Conservation (phyloP, 2,797 vertebrate genomes). For the Buphagus erythrorhynchus region DNA sequence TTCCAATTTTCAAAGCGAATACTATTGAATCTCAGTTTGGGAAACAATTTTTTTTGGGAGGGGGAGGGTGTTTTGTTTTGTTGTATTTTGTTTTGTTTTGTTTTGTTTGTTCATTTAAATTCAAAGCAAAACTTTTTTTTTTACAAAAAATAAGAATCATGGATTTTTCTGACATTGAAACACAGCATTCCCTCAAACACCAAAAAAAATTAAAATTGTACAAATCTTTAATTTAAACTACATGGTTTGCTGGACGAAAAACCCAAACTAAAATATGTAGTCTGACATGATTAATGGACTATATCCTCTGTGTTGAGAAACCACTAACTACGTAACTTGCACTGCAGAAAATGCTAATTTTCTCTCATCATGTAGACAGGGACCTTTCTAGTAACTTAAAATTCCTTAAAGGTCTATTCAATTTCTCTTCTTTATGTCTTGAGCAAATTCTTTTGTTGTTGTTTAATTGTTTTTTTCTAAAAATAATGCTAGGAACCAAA, state of each 20-base stretch:
- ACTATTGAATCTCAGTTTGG: neutral
- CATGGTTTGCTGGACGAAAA: neutral
- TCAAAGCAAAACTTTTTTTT: neutral
- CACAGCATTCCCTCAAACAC: neutral
- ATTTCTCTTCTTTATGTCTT: neutral
- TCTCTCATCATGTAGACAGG: neutral
- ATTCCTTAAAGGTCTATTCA: neutral
- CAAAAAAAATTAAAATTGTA: neutral
- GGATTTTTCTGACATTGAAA: neutral
- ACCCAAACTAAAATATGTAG: neutral
- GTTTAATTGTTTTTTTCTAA: neutral
- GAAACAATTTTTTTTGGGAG: neutral
- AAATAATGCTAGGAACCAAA: neutral
- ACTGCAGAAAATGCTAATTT: neutral
- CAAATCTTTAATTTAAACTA: neutral
- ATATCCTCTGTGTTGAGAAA: neutral
- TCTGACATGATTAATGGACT: neutral
- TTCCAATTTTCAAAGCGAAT: neutral
- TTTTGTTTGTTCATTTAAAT: neutral
- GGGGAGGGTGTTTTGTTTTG: neutral
- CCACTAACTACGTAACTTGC: neutral
- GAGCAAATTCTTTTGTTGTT: neutral
- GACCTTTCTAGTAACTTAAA: neutral
- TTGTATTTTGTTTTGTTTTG: rapidly evolving
- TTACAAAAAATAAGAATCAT: rapidly evolving